Conservation (phyloP, 2,888 invertebrate species). For the Amphimallon solstitiale region DNA sequence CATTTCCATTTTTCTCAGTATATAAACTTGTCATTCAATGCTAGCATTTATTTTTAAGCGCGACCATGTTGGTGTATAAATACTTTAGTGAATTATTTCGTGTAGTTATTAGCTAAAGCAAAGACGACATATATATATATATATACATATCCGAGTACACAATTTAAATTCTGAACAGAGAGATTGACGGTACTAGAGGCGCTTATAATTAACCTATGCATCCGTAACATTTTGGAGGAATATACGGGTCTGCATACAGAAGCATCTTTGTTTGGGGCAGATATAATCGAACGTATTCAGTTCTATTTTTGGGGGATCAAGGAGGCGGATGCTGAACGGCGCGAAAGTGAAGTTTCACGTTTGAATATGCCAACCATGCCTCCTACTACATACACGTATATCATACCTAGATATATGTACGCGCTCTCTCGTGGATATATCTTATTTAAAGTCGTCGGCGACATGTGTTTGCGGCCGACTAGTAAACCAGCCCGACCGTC, state of each 20-base stretch:
- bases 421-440: conserved; percentile 44
- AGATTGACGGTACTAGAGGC: background rate
- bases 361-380: background rate
- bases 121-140: too few species aligned
- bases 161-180: background rate
- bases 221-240: background rate
- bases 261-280: conserved; percentile 32
- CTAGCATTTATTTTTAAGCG: too few species aligned
- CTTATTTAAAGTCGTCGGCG: conserved; percentile 53
- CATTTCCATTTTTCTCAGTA: too few species aligned
- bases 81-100: too few species aligned
- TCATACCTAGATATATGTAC: background rate
- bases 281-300: conserved; percentile 36
- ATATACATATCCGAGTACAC: too few species aligned
- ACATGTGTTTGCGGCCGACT: conserved; percentile 63
- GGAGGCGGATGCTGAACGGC: background rate
- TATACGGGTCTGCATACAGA: background rate
- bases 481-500: conserved; percentile 63
- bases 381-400: too few species aligned
- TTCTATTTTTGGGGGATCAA: conserved; percentile 24
- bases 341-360: background rate
- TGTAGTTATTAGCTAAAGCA: too few species aligned
- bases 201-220: conserved; percentile 18
- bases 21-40: too few species aligned
- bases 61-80: too few species aligned